Evolutionary conservation across 2,113 vertebrate genomes (phyloP).

Genomic region (Lepus americanus): DNA sequence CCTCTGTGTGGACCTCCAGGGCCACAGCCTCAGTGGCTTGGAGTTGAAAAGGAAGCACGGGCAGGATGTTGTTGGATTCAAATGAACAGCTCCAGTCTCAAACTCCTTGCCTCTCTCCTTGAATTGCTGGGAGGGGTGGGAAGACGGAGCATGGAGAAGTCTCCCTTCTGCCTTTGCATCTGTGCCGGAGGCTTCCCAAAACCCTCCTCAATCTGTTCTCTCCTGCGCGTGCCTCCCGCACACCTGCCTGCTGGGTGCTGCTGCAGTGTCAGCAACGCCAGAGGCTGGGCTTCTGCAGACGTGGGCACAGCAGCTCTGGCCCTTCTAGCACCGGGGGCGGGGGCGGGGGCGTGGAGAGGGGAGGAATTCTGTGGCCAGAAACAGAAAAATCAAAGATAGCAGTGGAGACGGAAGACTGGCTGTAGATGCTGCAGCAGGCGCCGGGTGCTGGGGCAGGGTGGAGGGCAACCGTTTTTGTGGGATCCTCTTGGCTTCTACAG

Average conservation of each 20-base stretch:
- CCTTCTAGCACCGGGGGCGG: background rate
- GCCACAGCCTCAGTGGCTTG: background rate
- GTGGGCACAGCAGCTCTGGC: rapidly evolving
- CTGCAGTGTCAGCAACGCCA: background rate
- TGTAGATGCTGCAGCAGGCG: background rate
- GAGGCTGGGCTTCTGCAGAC: background rate
- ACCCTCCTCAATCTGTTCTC: conserved; percentile 65
- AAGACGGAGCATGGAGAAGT: background rate
- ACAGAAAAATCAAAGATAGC: background rate
- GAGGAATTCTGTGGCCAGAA: background rate
- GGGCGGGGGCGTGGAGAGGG: too few relatives aligned
- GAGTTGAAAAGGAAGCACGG: background rate
- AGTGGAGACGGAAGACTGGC: background rate
- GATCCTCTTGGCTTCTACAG: background rate
- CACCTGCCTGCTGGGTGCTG: conserved; percentile 46
- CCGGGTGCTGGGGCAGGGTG: background rate
- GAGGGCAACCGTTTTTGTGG: background rate
- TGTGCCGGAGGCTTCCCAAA: conserved; percentile 59
- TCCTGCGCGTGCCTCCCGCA: background rate
- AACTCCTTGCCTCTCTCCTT: background rate
- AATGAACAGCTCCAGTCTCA: background rate
- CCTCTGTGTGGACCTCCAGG: background rate
- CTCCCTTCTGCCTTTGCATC: conserved; percentile 67
- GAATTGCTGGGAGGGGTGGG: background rate
- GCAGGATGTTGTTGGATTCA: background rate